Evolutionary conservation across 2,888 invertebrate genomes (phyloP), one percentile per base, ranked within the genome.

Genomic region (Elysia crispata): DNA sequence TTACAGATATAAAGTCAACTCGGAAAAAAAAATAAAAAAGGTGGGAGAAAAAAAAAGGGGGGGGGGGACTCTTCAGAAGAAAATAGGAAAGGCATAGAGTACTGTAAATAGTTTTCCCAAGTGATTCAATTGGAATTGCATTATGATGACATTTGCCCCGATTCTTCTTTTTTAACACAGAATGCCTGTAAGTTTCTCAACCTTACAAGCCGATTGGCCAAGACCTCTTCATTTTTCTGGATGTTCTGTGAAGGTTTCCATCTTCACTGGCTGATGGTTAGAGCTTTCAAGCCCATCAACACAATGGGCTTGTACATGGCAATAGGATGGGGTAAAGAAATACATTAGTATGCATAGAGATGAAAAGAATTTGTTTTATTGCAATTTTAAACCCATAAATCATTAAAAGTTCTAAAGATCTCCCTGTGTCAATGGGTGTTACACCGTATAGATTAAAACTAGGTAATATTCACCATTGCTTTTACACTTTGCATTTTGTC

Each of bases 231-330:
- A 80, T 91, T 86, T 79, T 86, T 88, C 80, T 91, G 90, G 90
- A 91, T 91, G 91, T 88, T 91, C 76, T 87, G 87, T 64, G 91
- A 91, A 82, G 91, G 89, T 0, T 85, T 89, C 28, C 90, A 89
- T 74, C 88, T 91, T 0, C 89, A 90, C 82, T 79, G 89, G 64
- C 86, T 91, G 1, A 85, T 91, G 62, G 86, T 86, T 0, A 86
- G 88, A 3, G 88, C 91, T 11, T 91, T 91, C 79, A 83, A 86
- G 64, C 87, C 86, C 20, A 89, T 89, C 1, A 85, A 85, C 41
- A 81, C 82, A 13, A 85, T 91, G 23, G 75, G 80, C 20, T 79
- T 82, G 5, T 89, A 89, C 81, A 86, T 87, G 76, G 23, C 87
- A 18, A 80, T 89, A 28, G 90, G 89, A 0, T 91, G 91, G 90